Percentiles rank a stretch among this genome's conserved stretches.
Conservation (phyloP, 2,888 invertebrate genomes). For the Strigamia maritima region DNA sequence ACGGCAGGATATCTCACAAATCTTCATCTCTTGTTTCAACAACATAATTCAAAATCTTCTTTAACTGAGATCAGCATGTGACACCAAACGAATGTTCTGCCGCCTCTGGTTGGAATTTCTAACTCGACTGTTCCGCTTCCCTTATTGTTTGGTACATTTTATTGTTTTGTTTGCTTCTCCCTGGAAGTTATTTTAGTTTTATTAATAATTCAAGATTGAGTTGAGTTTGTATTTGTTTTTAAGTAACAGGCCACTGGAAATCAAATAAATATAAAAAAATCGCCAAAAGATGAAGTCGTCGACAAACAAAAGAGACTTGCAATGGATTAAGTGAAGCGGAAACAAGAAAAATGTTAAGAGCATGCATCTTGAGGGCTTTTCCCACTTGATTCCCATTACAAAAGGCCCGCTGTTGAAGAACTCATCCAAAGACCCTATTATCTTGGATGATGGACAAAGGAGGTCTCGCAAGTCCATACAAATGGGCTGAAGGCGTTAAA, state of each 20-base stretch:
- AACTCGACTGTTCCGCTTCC: no score
- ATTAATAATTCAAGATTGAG: no score
- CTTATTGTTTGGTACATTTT: no score
- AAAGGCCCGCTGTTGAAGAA: not conserved
- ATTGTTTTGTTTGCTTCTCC: no score
- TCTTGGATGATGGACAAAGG: not conserved
- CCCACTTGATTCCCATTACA: not conserved
- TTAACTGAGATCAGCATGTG: no score
- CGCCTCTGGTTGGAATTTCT: no score
- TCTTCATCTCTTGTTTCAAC: no score
- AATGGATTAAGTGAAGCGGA: not conserved
- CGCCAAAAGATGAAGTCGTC: not conserved
- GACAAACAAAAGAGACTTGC: not conserved
- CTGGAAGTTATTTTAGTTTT: no score
- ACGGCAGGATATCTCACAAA: not conserved
- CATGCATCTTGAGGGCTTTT: not conserved
- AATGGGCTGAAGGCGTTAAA: not conserved
- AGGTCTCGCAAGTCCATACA: not conserved
- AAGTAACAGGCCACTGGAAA: no score
- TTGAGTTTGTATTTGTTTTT: no score
- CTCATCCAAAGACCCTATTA: not conserved
- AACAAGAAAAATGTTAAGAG: not conserved
- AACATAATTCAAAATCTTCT: no score
- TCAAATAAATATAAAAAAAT: not conserved
- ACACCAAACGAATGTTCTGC: no score